Conservation (phyloP, 2,888 invertebrate species). For the Gerosis bhagava region DNA sequence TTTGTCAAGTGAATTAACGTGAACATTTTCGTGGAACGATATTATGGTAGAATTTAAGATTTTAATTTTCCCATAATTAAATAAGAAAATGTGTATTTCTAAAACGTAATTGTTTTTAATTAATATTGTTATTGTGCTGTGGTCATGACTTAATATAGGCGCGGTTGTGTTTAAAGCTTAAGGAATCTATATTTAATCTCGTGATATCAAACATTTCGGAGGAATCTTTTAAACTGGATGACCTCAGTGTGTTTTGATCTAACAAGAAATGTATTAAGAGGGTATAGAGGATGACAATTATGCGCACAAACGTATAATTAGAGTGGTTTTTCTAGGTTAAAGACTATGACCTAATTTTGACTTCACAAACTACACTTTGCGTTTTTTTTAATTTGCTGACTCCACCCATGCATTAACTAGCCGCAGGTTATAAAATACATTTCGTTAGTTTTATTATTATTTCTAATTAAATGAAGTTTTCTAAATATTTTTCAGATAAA, state of each 20-base stretch:
- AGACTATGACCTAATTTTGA: constrained; percentile 31
- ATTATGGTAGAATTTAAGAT: constrained; percentile 39
- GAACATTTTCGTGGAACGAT: constrained; percentile 50
- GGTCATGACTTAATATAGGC: too few relatives aligned
- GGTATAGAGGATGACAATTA: background rate
- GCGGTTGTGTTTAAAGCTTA: too few relatives aligned
- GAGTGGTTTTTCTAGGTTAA: constrained; percentile 15
- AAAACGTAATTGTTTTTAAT: constrained; percentile 4
- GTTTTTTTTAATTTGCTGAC: constrained; percentile 27
- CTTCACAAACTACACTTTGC: constrained; percentile 15
- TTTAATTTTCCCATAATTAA: constrained; percentile 27
- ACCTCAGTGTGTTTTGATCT: constrained; percentile 51
- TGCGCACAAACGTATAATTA: background rate
- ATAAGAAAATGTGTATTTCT: constrained; percentile 15
- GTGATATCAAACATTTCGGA: constrained; percentile 9
- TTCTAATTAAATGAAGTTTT: too few relatives aligned
- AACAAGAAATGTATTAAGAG: constrained; percentile 5
- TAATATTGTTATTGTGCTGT: constrained; percentile 25
- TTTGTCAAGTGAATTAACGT: too few relatives aligned
- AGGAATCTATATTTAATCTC: too few relatives aligned
- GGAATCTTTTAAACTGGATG: constrained; percentile 37
- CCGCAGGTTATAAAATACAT: too few relatives aligned
- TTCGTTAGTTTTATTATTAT: too few relatives aligned
- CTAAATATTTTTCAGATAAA: too few relatives aligned
- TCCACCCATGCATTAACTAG: constrained; percentile 29